Conservation (phyloP, 2,888 invertebrate species). For the Drosophila neutralis region DNA sequence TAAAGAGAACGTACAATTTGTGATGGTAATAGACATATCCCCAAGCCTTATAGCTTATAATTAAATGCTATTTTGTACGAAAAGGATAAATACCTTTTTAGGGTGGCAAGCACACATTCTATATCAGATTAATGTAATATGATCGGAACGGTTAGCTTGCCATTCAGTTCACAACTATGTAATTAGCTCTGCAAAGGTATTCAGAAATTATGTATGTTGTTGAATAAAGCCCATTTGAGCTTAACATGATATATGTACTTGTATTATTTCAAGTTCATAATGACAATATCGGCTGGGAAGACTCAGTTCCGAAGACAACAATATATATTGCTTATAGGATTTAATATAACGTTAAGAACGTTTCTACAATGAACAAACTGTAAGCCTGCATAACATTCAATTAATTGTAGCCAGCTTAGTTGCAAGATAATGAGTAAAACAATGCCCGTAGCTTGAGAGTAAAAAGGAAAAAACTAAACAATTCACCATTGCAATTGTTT, state of each 20-base stretch:
- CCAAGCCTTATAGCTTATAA: not conserved
- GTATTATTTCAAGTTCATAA: not conserved
- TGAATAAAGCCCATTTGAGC: too few relatives aligned
- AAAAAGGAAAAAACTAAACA: not conserved
- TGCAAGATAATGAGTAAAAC: constrained; percentile 1
- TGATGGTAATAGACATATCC: too few relatives aligned
- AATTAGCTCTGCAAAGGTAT: not conserved
- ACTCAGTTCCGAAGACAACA: not conserved
- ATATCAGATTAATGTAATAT: not conserved
- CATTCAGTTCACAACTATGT: not conserved
- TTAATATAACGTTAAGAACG: not conserved
- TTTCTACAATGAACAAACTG: constrained; percentile 2
- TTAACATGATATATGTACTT: not conserved
- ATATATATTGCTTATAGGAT: not conserved
- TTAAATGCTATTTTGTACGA: not conserved
- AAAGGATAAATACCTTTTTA: not conserved
- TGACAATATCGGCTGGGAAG: too few relatives aligned
- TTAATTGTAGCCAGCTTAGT: constrained; percentile 29
- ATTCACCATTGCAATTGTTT: constrained; percentile 30
- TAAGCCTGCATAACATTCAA: constrained; percentile 28
- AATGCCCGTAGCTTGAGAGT: constrained; percentile 1
- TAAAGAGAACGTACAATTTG: not conserved
- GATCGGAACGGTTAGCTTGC: not conserved
- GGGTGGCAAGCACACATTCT: not conserved
- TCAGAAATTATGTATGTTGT: not conserved